phyloP scores from a whole-genome alignment of 2,113 vertebrate genomes.

The Macroglossus sobrinus region DNA sequence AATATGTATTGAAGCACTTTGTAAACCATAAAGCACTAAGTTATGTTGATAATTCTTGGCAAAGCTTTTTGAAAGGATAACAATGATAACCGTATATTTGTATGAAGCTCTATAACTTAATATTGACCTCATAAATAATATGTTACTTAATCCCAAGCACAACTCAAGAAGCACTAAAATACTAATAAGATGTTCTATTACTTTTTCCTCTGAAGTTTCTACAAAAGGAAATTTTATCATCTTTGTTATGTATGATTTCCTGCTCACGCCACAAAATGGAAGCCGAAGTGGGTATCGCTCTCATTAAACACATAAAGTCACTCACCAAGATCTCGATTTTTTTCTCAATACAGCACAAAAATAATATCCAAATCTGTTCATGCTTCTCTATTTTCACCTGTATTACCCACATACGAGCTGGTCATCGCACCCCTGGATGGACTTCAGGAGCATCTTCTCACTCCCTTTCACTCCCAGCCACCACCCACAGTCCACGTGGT shows the following conservation, averaged over 20 bases:
- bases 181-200: not conserved
- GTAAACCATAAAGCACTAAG: not conserved
- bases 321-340: not conserved
- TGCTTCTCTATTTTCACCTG: not conserved
- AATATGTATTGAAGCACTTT: not conserved
- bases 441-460: not conserved
- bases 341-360: too few relatives aligned
- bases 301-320: not conserved
- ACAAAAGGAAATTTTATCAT: not conserved
- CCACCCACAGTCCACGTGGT: not conserved
- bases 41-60: conserved; percentile 15
- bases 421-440: not conserved
- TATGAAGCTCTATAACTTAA: not conserved
- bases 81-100: not conserved
- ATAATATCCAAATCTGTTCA: not conserved
- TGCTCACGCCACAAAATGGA: not conserved
- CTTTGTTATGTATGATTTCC: not conserved
- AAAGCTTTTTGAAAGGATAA: not conserved
- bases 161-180: not conserved
- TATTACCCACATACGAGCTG: not conserved
- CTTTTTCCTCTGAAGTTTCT: not conserved
- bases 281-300: not conserved
- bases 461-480: not conserved
- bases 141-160: not conserved
- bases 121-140: conserved; percentile 1